These are phyloP conservation scores for Hippocampus kuda DNA, from an alignment of 2,797 vertebrate species.

Conservation along the genomic window DNA sequence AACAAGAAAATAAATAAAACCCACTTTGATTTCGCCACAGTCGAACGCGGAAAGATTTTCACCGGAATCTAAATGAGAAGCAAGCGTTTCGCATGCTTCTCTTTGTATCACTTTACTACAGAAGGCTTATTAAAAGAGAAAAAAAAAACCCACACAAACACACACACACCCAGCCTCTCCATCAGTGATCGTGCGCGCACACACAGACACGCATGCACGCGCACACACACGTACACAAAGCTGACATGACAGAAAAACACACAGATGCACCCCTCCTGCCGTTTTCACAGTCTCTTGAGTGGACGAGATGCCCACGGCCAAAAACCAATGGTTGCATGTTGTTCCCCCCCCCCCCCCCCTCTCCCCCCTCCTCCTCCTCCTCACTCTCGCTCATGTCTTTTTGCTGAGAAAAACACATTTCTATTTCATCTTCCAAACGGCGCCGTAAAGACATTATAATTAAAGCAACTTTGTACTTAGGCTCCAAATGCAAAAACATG, in stretches of 20 bases:
- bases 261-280: constrained; percentile 39
- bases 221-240: constrained; percentile 23
- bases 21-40: constrained; percentile 46
- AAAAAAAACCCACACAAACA: constrained; percentile 32
- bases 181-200: constrained; percentile 39
- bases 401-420: constrained; percentile 33
- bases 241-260: constrained; percentile 33
- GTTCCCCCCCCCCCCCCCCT: not conserved
- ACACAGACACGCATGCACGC: constrained; percentile 15
- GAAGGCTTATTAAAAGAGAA: constrained; percentile 24
- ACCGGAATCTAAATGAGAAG: constrained; percentile 38
- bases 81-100: constrained; percentile 44
- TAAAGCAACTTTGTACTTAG: constrained; percentile 56
- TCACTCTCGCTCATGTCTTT: constrained; percentile 32
- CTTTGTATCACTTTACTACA: constrained; percentile 41
- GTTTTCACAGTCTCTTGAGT: constrained; percentile 59
- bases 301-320: constrained; percentile 56
- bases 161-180: constrained; percentile 35
- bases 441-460: constrained; percentile 60
- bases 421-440: constrained; percentile 52
- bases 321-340: constrained; percentile 50
- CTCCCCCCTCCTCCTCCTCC: constrained; percentile 19
- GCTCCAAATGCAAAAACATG: constrained; percentile 54
- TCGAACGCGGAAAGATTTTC: constrained; percentile 36
- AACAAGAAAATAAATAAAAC: constrained; percentile 48